Evolutionary conservation across 2,888 invertebrate genomes (phyloP).

Genomic region (Sesamia inferens): DNA sequence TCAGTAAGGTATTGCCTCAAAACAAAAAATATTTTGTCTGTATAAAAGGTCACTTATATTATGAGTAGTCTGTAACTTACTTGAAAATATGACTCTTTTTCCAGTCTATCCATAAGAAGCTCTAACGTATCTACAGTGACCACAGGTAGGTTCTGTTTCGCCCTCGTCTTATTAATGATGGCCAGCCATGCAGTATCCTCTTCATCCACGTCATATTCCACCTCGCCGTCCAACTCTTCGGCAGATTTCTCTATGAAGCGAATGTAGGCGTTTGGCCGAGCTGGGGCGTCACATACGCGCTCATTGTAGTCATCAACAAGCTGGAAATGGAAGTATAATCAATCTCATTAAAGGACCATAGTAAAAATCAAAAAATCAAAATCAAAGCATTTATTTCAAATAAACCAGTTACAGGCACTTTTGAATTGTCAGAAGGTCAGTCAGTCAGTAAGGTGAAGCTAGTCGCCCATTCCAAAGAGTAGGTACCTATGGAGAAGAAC

Average conservation of each 20-base stretch:
- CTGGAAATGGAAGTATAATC: constrained; percentile 64
- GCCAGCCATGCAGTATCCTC: constrained; percentile 99
- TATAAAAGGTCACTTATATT: not conserved
- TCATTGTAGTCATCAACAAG: constrained; percentile 93
- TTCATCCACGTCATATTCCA: constrained; percentile 99
- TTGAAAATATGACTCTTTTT: constrained; percentile 99
- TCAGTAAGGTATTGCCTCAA: not conserved
- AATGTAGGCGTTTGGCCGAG: constrained; percentile 96
- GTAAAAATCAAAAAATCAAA: too few species aligned
- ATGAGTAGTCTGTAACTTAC: constrained; percentile 76
- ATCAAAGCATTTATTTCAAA: too few species aligned
- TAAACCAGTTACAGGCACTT: too few species aligned
- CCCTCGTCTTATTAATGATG: constrained; percentile 95
- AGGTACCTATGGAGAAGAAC: too few species aligned
- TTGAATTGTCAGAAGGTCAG: too few species aligned
- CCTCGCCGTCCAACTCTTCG: constrained; percentile 97
- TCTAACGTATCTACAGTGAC: constrained; percentile 98
- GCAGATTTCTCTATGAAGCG: constrained; percentile 98
- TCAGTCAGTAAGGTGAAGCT: too few species aligned
- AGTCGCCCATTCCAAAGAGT: too few species aligned
- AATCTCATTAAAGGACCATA: not conserved
- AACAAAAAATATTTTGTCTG: not conserved
- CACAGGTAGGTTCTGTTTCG: constrained; percentile 92
- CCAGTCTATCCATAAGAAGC: constrained; percentile 98
- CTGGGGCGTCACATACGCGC: constrained; percentile 94